Conservation (phyloP, 2,113 vertebrate genomes). For the Leucopternis melanops region DNA sequence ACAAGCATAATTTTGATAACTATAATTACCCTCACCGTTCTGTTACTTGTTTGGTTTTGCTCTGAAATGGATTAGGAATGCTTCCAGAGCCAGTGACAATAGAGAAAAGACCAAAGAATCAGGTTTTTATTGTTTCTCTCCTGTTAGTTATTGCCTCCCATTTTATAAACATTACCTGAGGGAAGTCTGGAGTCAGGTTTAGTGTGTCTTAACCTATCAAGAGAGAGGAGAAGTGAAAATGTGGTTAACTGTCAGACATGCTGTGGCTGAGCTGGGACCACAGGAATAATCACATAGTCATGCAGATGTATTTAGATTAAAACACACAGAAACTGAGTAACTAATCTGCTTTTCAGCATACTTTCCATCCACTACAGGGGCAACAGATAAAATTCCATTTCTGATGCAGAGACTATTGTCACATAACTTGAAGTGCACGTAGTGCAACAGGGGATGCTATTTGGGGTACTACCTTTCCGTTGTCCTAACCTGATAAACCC, state of each 20-base stretch:
- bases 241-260: not conserved
- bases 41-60: not conserved
- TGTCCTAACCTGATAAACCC: not conserved
- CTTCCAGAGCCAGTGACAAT: not conserved
- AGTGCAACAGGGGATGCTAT: not conserved
- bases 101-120: not conserved
- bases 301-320: not conserved
- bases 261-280: not conserved
- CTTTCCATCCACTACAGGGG: not conserved
- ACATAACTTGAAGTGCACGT: not conserved
- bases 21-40: not conserved
- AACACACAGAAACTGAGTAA: not conserved
- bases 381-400: not conserved
- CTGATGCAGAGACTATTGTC: not conserved
- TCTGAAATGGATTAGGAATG: not conserved
- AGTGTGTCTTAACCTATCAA: not conserved
- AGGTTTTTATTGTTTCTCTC: not conserved
- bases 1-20: not conserved
- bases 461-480: not conserved
- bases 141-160: not conserved
- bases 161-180: not conserved
- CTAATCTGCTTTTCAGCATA: not conserved
- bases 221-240: not conserved
- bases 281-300: not conserved
- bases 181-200: not conserved